Evolutionary conservation across 2,888 invertebrate species (phyloP).

Genomic region (Hypselothyrea guttata): DNA sequence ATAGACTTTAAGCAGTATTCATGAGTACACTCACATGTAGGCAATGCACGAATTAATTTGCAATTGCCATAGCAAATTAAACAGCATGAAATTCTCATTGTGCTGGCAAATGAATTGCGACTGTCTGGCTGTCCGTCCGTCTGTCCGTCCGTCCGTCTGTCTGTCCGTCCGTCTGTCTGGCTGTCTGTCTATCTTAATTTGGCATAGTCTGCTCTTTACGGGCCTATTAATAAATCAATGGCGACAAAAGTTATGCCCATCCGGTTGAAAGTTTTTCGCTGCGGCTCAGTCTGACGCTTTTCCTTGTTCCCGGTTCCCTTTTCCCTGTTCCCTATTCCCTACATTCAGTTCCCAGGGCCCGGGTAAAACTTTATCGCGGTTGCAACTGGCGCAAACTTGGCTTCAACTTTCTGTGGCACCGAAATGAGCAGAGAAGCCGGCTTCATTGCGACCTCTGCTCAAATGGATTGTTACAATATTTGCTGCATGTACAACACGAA

Average conservation of each 20-base stretch:
- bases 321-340: too few relatives aligned
- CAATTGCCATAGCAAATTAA: too few relatives aligned
- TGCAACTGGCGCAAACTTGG: conserved; percentile 66
- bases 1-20: too few relatives aligned
- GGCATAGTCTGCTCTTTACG: conserved; percentile 4
- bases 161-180: too few relatives aligned
- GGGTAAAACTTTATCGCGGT: conserved; percentile 63
- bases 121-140: too few relatives aligned
- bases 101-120: not conserved
- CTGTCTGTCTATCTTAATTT: too few relatives aligned
- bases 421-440: conserved; percentile 58
- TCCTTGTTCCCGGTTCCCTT: not conserved
- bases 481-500: conserved; percentile 51
- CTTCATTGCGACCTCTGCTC: conserved; percentile 9
- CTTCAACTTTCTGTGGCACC: conserved; percentile 52
- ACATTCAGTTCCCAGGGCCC: too few relatives aligned
- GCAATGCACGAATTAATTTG: not conserved
- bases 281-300: not conserved
- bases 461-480: conserved; percentile 45
- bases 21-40: too few relatives aligned
- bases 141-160: too few relatives aligned
- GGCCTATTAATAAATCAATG: conserved; percentile 71
- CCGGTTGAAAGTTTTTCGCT: conserved; percentile 7
- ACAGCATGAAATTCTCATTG: conserved; percentile 11
- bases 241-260: conserved; percentile 57